Evolutionary conservation across 2,113 vertebrate genomes (phyloP), one percentile per base, ranked within the genome.

Genomic region (Embiotoca jacksoni): DNA sequence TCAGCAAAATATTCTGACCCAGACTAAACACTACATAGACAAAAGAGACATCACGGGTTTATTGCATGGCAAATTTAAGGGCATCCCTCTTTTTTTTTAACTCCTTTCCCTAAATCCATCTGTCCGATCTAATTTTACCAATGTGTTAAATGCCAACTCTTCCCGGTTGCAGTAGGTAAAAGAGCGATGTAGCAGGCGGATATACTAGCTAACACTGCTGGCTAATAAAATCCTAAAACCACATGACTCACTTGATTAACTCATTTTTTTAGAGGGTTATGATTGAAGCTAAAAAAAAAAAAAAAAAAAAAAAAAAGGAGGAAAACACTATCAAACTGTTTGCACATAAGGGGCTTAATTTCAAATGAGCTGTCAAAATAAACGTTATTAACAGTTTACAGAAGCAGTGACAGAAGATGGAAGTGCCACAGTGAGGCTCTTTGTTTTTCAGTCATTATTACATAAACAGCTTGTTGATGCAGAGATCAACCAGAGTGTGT

Each of bases 21-120:
- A 76, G 82, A 88, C 85, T 79, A 72, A 83, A 82, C 70, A 76
- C 52, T 37, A 72, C 59, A 72, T 14, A 61, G 53, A 44, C 53
- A 33, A 76, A 76, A 63, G 23, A 23, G 23, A 23, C 23, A 23
- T 23, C 23, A 57, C 39, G 33, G 13, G 32, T 69, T 72, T 72
- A 23, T 54, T 63, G 23, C 8, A 49, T 23, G 33, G 32, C 35
- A 7, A 46, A 47, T 23, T 23, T 36, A 30, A 64, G 62, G 49
- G 23, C 35, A 66, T n/a, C 33, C 13, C 5, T 2, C 11, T 49
- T 23, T 11, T 44, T 13, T 54, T 31, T 46, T 30, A 31, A 52
- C 39, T 46, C 46, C 7, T 61, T 57, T 11, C 35, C 6, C 31
- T 1, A 62, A 66, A 63, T 35, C 4, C 41, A 44, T 44, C 41